These are phyloP conservation scores for Cyclina sinensis DNA, from an alignment of 1,140 invertebrate genomes.

Conservation along the genomic window DNA sequence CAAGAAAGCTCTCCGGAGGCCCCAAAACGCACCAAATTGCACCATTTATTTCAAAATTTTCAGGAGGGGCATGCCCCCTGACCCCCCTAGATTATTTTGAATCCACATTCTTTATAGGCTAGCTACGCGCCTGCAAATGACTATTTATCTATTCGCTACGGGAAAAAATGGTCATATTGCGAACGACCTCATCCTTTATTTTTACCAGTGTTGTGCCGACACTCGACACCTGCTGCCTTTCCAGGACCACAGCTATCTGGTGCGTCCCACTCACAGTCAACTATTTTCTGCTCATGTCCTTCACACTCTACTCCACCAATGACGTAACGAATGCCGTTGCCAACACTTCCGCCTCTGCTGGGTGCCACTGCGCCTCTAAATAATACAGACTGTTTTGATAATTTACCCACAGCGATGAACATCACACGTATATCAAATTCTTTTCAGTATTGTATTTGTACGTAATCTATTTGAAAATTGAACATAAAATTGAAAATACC, in stretches of 20 bases:
- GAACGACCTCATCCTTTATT: background rate
- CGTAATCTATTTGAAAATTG: too few relatives aligned
- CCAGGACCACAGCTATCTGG: conserved; percentile 90
- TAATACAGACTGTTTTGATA: background rate
- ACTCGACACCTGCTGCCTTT: conserved; percentile 87
- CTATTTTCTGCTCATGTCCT: conserved; percentile 90
- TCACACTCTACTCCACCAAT: conserved; percentile 91
- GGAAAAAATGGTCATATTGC: background rate
- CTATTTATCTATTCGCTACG: background rate
- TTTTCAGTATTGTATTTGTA: too few relatives aligned
- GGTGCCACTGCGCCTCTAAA: background rate
- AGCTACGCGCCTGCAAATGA: too few relatives aligned
- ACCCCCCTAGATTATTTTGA: too few relatives aligned
- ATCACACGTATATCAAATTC: too few relatives aligned
- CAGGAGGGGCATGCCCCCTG: too few relatives aligned
- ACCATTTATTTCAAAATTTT: background rate
- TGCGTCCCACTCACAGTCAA: conserved; percentile 91
- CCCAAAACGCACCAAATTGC: background rate
- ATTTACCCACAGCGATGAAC: background rate
- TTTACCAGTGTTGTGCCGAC: conserved; percentile 73
- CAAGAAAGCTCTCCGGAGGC: too few relatives aligned
- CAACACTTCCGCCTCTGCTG: background rate
- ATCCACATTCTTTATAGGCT: too few relatives aligned
- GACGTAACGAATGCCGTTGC: conserved; percentile 72
- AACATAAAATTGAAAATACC: too few relatives aligned